Percentiles rank a stretch among this genome's conserved stretches.
Conservation (phyloP, 2,888 invertebrate species). For the Amorpha juglandis region DNA sequence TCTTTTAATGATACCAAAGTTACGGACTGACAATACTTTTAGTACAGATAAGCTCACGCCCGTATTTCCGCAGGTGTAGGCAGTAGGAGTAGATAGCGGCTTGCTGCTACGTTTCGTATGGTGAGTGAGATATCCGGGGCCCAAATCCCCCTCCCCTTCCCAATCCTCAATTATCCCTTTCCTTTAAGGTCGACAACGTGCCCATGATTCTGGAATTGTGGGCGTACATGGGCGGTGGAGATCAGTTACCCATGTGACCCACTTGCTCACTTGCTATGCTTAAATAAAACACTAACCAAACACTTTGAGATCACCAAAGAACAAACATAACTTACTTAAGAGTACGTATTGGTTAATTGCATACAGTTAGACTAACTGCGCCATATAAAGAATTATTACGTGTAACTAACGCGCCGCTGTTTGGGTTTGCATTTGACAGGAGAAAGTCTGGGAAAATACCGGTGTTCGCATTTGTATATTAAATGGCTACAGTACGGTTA, state of each 20-base stretch:
- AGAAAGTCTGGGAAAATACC: slow-evolving; percentile 19
- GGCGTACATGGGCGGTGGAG: no score
- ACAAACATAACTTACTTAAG: not conserved
- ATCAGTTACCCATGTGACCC: no score
- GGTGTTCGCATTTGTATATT: slow-evolving; percentile 4
- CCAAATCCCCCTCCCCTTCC: no score
- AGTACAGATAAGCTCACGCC: no score
- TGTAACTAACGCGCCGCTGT: slow-evolving; percentile 23
- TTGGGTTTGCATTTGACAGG: slow-evolving; percentile 13
- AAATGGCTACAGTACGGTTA: not conserved
- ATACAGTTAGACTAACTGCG: slow-evolving; percentile 12
- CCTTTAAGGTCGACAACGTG: no score
- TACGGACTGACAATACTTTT: not conserved
- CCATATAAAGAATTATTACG: slow-evolving; percentile 17
- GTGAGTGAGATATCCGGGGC: no score
- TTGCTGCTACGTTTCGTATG: no score
- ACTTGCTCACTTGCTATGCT: not conserved
- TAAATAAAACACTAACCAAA: not conserved
- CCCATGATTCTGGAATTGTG: no score
- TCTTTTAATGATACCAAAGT: not conserved
- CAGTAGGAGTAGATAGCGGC: no score
- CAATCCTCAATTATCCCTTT: no score
- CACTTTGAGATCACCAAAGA: not conserved
- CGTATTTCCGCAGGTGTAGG: no score
- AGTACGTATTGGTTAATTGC: not conserved